phyloP scores from a whole-genome alignment of 2,113 vertebrate genomes.

The Amia ocellicauda region DNA sequence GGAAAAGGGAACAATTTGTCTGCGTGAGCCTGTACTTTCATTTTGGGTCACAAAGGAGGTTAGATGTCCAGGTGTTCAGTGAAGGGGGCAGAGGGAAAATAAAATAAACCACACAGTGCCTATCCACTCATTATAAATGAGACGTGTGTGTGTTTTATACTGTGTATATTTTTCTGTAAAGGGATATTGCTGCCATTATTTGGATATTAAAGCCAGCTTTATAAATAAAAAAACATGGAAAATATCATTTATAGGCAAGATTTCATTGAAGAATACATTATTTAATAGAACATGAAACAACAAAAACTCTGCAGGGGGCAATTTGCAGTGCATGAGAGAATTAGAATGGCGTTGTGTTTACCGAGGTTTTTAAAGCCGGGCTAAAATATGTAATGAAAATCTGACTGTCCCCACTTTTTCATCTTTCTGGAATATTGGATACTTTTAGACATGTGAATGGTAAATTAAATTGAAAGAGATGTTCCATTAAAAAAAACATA shows the following conservation, averaged over 20 bases:
- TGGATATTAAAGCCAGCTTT: too few relatives aligned
- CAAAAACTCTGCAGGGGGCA: constrained; percentile 66
- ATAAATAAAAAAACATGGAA: constrained; percentile 53
- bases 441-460: too few relatives aligned
- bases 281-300: constrained; percentile 66
- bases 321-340: constrained; percentile 54
- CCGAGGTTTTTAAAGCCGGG: constrained; percentile 59
- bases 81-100: not conserved
- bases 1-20: not conserved
- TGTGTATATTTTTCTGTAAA: not conserved
- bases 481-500: too few relatives aligned
- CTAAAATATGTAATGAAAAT: constrained; percentile 56
- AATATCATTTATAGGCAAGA: constrained; percentile 47
- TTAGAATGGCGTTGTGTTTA: constrained; percentile 58
- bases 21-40: not conserved
- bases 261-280: constrained; percentile 61
- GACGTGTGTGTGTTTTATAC: not conserved
- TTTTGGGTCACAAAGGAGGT: constrained; percentile 16
- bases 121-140: not conserved
- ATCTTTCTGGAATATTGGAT: too few relatives aligned
- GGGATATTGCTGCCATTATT: not conserved
- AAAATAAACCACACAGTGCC: not conserved
- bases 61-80: constrained; percentile 6
- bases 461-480: too few relatives aligned
- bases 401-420: constrained; percentile 39